These are phyloP conservation scores for Masticophis lateralis DNA, from an alignment of 2,797 vertebrate species.

Conservation along the genomic window DNA sequence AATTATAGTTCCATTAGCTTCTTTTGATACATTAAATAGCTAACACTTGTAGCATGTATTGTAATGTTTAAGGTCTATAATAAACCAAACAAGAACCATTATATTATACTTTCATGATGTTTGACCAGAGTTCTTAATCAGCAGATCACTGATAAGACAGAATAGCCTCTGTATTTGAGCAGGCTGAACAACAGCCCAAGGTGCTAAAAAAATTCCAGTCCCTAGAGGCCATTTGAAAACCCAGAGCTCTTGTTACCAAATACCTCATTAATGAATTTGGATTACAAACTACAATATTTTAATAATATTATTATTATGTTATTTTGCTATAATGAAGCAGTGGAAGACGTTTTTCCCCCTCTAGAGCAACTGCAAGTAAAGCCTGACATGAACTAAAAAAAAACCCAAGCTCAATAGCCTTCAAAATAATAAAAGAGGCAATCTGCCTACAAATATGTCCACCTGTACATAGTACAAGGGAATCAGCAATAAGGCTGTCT, in stretches of 20 bases:
- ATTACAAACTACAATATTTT: slow-evolving; percentile 45
- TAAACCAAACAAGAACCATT: slow-evolving; percentile 38
- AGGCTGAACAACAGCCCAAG: slow-evolving; percentile 40
- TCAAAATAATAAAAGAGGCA: slow-evolving; percentile 1
- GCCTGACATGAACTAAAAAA: background rate
- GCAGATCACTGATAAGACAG: slow-evolving; percentile 7
- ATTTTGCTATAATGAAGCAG: background rate
- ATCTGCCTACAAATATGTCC: background rate
- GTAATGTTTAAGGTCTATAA: background rate
- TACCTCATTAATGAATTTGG: slow-evolving; percentile 61
- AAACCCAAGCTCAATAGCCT: background rate
- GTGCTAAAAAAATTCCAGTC: slow-evolving; percentile 13
- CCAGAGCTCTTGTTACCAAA: slow-evolving; percentile 6
- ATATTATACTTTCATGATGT: background rate
- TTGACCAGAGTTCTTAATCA: slow-evolving; percentile 32
- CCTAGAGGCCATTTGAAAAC: slow-evolving; percentile 14
- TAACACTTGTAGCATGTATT: background rate
- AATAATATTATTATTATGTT: background rate
- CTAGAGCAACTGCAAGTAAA: background rate
- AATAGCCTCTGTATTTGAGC: slow-evolving; percentile 11
- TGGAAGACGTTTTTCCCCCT: background rate
- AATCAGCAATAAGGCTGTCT: background rate
- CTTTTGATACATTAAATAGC: background rate
- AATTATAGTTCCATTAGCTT: background rate
- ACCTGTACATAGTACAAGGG: background rate